Base-by-base conservation (phyloP, 2,888 invertebrate genomes). In the Steinernema carpocapsae region DNA sequence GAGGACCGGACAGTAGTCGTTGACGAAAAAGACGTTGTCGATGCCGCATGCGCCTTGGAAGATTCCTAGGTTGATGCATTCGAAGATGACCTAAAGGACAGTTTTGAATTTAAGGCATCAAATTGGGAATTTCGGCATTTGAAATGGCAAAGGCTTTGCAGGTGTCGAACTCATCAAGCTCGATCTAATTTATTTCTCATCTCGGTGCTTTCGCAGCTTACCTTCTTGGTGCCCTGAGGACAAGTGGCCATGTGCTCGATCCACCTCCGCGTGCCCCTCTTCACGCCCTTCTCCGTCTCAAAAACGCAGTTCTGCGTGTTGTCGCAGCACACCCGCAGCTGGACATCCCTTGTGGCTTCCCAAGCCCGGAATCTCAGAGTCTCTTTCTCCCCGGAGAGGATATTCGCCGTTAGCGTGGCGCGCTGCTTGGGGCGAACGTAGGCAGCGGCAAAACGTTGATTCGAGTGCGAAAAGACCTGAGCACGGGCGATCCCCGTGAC, bases 41-140 rank as follows among this genome's bases (percentile, higher is more conserved):
- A 86, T 43, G 14, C 85, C 86, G 73, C 86, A 86, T 0, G 83
- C 84, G 7, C 85, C 86, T 59, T 82, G 79, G 74, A 78, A 81
- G 17, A 70, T 71, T 14, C 85, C 85, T 22, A 76, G 72, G 72
- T 85, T 85, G 3, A 81, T 78, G 72, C 86, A 86, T 76, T 86
- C 85, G 76, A 85, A 86, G 1, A 84, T 81, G 37, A 86, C 72
- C 84, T 86, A 80, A 7, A 82, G 10, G 3, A 6, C 37, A 37
- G 4, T 37, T 37, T 3, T 37, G 37, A 37, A 37, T 10, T 37
- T 37, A 37, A 6, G 37, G n/a, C n/a, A n/a, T n/a, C n/a, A n/a
- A n/a, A n/a, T n/a, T n/a, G n/a, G n/a, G n/a, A n/a, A n/a, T n/a
- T n/a, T n/a, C n/a, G n/a, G n/a, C n/a, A n/a, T n/a, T n/a, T n/a